Percentiles rank a stretch among this genome's conserved stretches.
phyloP scores from a whole-genome alignment of 2,113 vertebrate genomes.

The Vulpes ferrilata region DNA sequence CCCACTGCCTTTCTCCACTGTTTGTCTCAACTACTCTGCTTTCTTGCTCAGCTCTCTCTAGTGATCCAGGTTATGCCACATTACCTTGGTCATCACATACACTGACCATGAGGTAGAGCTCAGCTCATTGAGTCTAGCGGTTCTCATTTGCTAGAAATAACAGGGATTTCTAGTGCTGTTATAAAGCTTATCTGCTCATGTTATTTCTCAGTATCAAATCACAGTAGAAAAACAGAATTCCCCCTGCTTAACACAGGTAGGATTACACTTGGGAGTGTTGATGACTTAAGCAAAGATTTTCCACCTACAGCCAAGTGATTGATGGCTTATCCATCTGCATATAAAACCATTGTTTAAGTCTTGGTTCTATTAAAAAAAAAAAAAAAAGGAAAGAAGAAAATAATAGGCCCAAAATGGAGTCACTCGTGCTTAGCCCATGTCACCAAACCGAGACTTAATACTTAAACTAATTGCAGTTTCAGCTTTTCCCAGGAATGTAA shows the following conservation, averaged over 20 bases:
- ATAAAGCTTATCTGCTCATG: conserved; percentile 87
- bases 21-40: not conserved
- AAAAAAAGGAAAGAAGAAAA: not conserved
- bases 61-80: not conserved
- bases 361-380: not conserved
- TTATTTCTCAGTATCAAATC: conserved; percentile 88
- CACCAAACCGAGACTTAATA: not conserved
- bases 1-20: fast-evolving
- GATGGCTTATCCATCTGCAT: conserved; percentile 90
- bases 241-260: conserved; percentile 86
- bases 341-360: conserved; percentile 82
- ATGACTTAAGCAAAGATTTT: conserved; percentile 90
- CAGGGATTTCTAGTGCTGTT: conserved; percentile 80
- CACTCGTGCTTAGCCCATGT: not conserved
- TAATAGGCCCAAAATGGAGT: not conserved
- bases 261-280: conserved; percentile 85
- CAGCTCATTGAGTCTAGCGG: not conserved
- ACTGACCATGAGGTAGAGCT: not conserved
- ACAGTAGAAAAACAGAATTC: conserved; percentile 87
- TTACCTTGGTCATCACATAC: not conserved
- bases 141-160: conserved; percentile 77
- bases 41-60: not conserved
- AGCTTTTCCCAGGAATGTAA: not conserved
- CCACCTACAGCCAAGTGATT: conserved; percentile 86
- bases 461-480: not conserved